Conservation (phyloP, 1,140 invertebrate genomes). For the Vanessa atalanta region DNA sequence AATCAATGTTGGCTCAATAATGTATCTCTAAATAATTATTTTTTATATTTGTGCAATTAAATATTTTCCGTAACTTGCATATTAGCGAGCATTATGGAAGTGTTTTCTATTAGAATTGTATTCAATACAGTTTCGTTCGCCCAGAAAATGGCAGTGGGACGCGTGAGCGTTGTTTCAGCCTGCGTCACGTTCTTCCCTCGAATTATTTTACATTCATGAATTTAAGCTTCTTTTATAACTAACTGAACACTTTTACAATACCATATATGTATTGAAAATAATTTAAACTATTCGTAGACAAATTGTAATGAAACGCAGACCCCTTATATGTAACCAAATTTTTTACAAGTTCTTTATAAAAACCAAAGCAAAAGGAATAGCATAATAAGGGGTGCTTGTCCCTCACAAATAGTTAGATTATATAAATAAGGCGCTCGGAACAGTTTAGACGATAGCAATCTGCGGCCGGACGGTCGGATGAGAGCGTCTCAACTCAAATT, state of each 20-base stretch:
- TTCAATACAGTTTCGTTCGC: conserved; percentile 72
- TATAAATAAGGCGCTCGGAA: conserved; percentile 77
- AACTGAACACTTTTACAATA: not conserved
- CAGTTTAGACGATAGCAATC: conserved; percentile 71
- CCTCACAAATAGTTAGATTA: conserved; percentile 79
- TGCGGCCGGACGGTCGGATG: conserved; percentile 57
- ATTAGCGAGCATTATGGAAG: conserved; percentile 50
- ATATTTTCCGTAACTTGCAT: conserved; percentile 5
- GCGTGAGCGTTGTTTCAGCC: conserved; percentile 49
- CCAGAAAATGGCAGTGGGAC: conserved; percentile 67
- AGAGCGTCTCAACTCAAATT: conserved; percentile 64
- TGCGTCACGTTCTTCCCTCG: conserved; percentile 32
- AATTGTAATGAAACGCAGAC: not conserved
- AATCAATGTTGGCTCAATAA: too few species aligned
- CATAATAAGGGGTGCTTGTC: conserved; percentile 72
- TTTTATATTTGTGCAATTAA: not conserved
- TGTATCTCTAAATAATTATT: too few species aligned
- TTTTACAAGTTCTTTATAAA: conserved; percentile 22
- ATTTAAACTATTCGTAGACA: not conserved
- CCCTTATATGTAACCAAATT: not conserved
- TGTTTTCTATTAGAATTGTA: conserved; percentile 64
- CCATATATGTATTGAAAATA: not conserved
- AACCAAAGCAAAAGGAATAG: conserved; percentile 52
- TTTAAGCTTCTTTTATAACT: not conserved
- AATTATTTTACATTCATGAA: conserved; percentile 32